These are phyloP conservation scores for Stenurella melanura DNA, from an alignment of 2,888 invertebrate species.

Conservation along the genomic window DNA sequence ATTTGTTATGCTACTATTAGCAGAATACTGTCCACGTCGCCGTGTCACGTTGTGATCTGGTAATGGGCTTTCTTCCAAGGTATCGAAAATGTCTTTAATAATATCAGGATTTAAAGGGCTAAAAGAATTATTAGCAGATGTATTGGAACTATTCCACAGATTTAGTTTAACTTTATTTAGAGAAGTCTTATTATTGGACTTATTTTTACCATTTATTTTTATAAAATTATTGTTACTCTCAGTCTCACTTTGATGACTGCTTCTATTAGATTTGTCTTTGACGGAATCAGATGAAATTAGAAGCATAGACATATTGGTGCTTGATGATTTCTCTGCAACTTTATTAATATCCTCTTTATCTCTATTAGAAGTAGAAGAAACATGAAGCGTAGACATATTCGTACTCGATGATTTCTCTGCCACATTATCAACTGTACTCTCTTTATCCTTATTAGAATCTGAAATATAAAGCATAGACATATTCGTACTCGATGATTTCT, in stretches of 20 bases:
- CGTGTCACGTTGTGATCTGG: slow-evolving; percentile 30
- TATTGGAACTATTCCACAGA: slow-evolving; percentile 31
- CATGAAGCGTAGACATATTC: too few species aligned
- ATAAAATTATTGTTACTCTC: neutral
- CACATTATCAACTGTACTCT: too few species aligned
- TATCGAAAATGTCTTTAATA: slow-evolving; percentile 34
- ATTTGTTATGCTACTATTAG: neutral
- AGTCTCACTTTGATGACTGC: neutral
- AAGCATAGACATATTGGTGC: too few species aligned
- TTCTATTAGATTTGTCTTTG: slow-evolving; percentile 2
- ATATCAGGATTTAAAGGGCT: slow-evolving; percentile 41
- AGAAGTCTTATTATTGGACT: neutral
- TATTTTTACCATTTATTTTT: neutral
- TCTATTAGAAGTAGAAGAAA: too few species aligned
- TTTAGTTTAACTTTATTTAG: neutral
- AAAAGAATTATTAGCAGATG: slow-evolving; percentile 33
- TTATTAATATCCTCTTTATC: too few species aligned
- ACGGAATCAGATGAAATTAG: slow-evolving; percentile 15
- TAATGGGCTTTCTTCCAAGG: slow-evolving; percentile 25
- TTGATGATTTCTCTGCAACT: too few species aligned
- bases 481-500: too few species aligned
- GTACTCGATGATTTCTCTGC: too few species aligned
- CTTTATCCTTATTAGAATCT: too few species aligned
- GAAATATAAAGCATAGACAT: too few species aligned
- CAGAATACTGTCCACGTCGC: slow-evolving; percentile 24